These are phyloP conservation scores for Bovichtus variegatus DNA, from an alignment of 2,797 vertebrate genomes.

Conservation along the genomic window DNA sequence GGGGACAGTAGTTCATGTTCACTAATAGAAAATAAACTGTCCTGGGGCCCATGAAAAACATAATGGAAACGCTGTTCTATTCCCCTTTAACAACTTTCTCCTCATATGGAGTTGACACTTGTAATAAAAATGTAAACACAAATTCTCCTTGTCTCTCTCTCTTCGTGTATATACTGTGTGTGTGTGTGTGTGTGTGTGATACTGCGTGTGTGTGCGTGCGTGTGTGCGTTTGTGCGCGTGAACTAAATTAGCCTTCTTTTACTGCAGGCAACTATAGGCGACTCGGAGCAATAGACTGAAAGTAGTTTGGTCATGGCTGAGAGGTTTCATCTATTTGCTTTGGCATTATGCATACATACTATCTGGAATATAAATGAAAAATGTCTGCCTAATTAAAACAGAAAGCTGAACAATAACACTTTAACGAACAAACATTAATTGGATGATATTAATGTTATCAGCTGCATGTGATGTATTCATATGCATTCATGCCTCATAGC, in stretches of 20 bases:
- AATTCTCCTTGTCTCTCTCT: slow-evolving; percentile 34
- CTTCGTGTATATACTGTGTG: not conserved
- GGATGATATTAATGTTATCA: slow-evolving; percentile 62
- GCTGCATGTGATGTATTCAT: slow-evolving; percentile 43
- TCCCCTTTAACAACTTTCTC: slow-evolving; percentile 71
- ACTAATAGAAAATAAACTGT: slow-evolving; percentile 73
- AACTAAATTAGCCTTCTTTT: slow-evolving; percentile 65
- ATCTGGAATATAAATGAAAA: slow-evolving; percentile 45
- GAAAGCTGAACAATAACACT: slow-evolving; percentile 60
- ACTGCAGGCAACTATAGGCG: slow-evolving; percentile 66
- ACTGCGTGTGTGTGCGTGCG: slow-evolving; percentile 19
- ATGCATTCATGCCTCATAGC: slow-evolving; percentile 40
- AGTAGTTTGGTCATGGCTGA: slow-evolving; percentile 67
- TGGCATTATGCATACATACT: slow-evolving; percentile 57
- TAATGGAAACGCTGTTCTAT: slow-evolving; percentile 64
- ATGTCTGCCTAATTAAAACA: slow-evolving; percentile 70
- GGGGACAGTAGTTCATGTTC: slow-evolving; percentile 64
- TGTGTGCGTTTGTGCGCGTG: slow-evolving; percentile 15
- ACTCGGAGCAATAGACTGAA: slow-evolving; percentile 55
- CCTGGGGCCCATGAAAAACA: slow-evolving; percentile 72
- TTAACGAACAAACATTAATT: slow-evolving; percentile 73
- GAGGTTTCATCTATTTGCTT: slow-evolving; percentile 64
- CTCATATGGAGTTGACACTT: slow-evolving; percentile 64
- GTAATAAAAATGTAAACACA: slow-evolving; percentile 74
- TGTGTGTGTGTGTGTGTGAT: slow-evolving; percentile 7